Conservation (phyloP, 2,888 invertebrate genomes). For the Diaperis boleti region DNA sequence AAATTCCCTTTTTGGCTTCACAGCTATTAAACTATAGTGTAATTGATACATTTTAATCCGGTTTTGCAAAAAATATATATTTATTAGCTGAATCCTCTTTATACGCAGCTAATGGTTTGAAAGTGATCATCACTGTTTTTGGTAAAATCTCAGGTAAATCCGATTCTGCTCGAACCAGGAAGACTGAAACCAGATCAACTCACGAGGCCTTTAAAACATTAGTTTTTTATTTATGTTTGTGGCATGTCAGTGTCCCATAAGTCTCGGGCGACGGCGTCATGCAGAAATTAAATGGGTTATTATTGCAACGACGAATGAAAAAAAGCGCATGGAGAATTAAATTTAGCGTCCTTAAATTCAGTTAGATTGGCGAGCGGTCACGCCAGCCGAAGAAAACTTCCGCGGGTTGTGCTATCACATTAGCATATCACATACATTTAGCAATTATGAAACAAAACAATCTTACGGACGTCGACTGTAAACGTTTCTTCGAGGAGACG, state of each 20-base stretch:
- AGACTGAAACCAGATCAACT: slow-evolving; percentile 11
- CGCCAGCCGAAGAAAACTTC: slow-evolving; percentile 50
- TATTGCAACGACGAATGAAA: slow-evolving; percentile 41
- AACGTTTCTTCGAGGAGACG: slow-evolving; percentile 50
- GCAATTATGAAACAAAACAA: slow-evolving; percentile 54
- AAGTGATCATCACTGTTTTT: too few relatives aligned
- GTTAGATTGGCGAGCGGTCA: slow-evolving; percentile 56
- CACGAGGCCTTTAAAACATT: slow-evolving; percentile 16
- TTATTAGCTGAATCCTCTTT: too few relatives aligned
- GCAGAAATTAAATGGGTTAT: slow-evolving; percentile 45
- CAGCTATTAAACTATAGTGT: too few relatives aligned
- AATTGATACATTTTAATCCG: too few relatives aligned
- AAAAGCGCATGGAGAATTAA: slow-evolving; percentile 49
- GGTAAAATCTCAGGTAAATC: too few relatives aligned
- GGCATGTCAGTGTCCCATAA: slow-evolving; percentile 44
- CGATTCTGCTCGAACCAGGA: slow-evolving; percentile 20
- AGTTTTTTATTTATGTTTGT: slow-evolving; percentile 28
- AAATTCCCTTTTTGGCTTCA: too few relatives aligned
- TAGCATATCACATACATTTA: slow-evolving; percentile 55
- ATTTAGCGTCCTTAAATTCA: slow-evolving; percentile 55
- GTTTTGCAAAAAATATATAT: too few relatives aligned
- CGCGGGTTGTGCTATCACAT: slow-evolving; percentile 46
- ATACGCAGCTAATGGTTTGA: too few relatives aligned
- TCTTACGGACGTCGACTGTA: slow-evolving; percentile 50
- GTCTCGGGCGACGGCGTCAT: slow-evolving; percentile 39